Base-by-base conservation (phyloP, 2,888 invertebrate genomes). In the Papilio elwesi region DNA sequence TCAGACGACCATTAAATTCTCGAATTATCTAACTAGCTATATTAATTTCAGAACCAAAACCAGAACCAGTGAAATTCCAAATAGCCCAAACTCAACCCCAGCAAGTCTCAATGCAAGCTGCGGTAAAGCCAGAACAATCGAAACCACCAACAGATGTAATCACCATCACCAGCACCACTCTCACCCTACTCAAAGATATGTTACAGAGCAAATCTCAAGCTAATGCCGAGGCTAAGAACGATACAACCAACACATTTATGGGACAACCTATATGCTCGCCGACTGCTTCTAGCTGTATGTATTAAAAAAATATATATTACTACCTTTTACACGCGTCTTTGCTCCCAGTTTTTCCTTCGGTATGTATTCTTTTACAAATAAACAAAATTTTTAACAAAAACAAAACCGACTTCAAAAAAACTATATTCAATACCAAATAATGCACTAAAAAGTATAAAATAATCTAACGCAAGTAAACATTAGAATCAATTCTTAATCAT, bases 261-360 rank as follows among this genome's bases (percentile, higher is more conserved):
- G 92, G 91, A 71, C 92, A 91, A 75, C 88, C 86, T 69, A 91
- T 93, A 76, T 93, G 93, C 78, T 87, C 91, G 5, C 93, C 93
- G 3, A 81, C 85, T 38, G 81, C 86, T 1, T 88, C 90, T 77
- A 78, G 79, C 49, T 84, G 91, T 92, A 82, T 83, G 88, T 86
- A 76, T 71, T 38, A 38, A 51, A 43, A n/a, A 62, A 68, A 69
- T 57, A 15, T 36, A 11, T 52, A 26, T 26, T 26, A 26, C 2
- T 26, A 26, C 2, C 26, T 26, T 4, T 2, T 26, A 26, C 26
- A 2, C 26, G 26, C 26, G 26, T 4, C 26, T 26, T 26, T 26
- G 26, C 26, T 26, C 4, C 26, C 26, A 26, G 26, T 26, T 26
- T 26, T 2, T 26, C 26, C 26, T 26, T 26, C 26, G 26, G 1